Evolutionary conservation across 2,888 invertebrate species (phyloP).

Genomic region (Coecobrya sp.): DNA sequence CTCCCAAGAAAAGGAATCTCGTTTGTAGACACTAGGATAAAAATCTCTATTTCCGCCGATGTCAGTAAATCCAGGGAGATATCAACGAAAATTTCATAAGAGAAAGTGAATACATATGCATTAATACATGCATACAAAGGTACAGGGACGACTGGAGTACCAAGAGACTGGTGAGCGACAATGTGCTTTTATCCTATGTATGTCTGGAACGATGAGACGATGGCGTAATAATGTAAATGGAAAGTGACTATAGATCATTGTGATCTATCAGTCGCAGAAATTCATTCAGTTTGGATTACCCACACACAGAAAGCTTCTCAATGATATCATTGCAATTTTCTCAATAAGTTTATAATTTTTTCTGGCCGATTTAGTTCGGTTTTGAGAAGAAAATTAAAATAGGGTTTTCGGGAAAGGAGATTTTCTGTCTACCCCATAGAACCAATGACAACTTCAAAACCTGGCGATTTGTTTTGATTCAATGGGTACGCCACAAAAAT

Average conservation of each 20-base stretch:
- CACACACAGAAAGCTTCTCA: neutral
- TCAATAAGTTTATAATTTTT: slow-evolving; percentile 31
- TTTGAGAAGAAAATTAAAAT: slow-evolving; percentile 55
- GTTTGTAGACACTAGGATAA: slow-evolving; percentile 72
- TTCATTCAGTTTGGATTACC: slow-evolving; percentile 21
- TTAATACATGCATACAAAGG: neutral
- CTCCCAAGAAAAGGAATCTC: slow-evolving; percentile 74
- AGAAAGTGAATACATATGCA: neutral
- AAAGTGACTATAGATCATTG: slow-evolving; percentile 35
- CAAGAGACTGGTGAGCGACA: neutral
- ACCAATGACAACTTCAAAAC: neutral
- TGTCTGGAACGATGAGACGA: slow-evolving; percentile 6
- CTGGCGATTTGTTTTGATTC: neutral
- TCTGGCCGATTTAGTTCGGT: slow-evolving; percentile 55
- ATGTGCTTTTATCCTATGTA: neutral
- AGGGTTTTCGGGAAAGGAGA: slow-evolving; percentile 25
- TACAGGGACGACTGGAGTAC: neutral
- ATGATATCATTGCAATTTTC: neutral
- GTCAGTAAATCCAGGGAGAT: slow-evolving; percentile 71
- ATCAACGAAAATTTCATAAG: slow-evolving; percentile 30
- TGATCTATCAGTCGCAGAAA: slow-evolving; percentile 33
- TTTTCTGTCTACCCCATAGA: slow-evolving; percentile 11
- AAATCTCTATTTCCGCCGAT: slow-evolving; percentile 78
- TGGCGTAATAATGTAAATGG: slow-evolving; percentile 45
- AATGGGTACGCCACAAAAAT: neutral